These are phyloP conservation scores for Keiferia lycopersicella DNA, from an alignment of 2,888 invertebrate species.

Conservation along the genomic window DNA sequence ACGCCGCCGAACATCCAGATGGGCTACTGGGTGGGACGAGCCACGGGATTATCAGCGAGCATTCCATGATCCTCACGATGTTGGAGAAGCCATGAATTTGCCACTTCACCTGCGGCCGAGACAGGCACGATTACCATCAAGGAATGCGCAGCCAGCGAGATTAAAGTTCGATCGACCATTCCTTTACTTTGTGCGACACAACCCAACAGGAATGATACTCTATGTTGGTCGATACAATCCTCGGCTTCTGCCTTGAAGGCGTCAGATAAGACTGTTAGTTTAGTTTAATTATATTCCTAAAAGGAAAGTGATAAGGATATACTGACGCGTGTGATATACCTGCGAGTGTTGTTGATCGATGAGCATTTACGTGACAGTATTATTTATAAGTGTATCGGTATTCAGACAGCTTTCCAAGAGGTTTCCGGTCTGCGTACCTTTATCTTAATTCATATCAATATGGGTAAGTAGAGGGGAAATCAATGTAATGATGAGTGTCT, in stretches of 20 bases:
- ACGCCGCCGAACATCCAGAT: conserved; percentile 68
- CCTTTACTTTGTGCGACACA: conserved; percentile 93
- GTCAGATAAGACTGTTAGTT: conserved; percentile 72
- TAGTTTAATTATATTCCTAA: conserved; percentile 70
- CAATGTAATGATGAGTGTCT: conserved; percentile 24
- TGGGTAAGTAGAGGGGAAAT: conserved; percentile 15
- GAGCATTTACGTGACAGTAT: conserved; percentile 79
- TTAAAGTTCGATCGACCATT: conserved; percentile 93
- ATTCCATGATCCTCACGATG: conserved; percentile 84
- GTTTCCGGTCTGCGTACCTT: conserved; percentile 22
- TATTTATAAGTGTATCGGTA: conserved; percentile 64
- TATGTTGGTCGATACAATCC: conserved; percentile 95
- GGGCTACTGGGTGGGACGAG: conserved; percentile 76
- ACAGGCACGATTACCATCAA: conserved; percentile 86
- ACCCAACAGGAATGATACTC: conserved; percentile 94
- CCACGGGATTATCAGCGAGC: conserved; percentile 85
- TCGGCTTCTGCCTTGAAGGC: conserved; percentile 86
- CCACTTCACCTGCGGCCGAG: conserved; percentile 86
- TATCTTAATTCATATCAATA: conserved; percentile 22
- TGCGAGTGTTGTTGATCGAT: conserved; percentile 55
- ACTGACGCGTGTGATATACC: conserved; percentile 69
- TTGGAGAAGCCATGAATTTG: conserved; percentile 78
- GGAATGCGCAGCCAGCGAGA: conserved; percentile 83
- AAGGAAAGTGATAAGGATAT: conserved; percentile 75
- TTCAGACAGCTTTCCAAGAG: conserved; percentile 48